A percentile compares a stretch with the other conserved stretches of the same genome.
Conservation (phyloP, 2,888 invertebrate species). For the Agrochola circellaris region DNA sequence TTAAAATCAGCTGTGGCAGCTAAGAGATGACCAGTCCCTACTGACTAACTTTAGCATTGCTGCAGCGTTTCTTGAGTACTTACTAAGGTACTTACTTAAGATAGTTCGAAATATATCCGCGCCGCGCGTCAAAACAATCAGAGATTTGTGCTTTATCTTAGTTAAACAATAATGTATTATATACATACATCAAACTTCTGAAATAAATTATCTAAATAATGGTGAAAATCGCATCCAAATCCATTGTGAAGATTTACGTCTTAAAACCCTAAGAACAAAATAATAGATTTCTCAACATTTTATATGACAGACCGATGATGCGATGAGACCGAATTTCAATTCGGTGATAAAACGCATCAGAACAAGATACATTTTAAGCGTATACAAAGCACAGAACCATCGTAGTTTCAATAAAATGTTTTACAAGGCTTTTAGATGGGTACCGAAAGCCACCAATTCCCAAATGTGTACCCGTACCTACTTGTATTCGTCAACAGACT, state of each 20-base stretch:
- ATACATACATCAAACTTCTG: too few species aligned
- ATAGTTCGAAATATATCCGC: neutral
- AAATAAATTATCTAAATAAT: too few species aligned
- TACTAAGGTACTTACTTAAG: too few species aligned
- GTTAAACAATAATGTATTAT: too few species aligned
- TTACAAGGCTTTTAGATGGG: neutral
- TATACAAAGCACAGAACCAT: neutral
- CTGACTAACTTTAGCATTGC: neutral
- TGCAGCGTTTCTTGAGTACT: too few species aligned
- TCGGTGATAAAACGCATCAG: neutral
- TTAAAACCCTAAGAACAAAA: too few species aligned
- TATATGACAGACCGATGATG: neutral
- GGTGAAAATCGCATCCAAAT: too few species aligned
- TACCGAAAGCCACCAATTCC: slow-evolving; percentile 3
- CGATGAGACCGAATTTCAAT: neutral
- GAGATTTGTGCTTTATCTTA: too few species aligned
- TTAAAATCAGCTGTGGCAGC: too few species aligned
- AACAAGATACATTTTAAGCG: neutral
- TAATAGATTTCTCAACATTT: neutral
- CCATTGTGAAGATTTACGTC: too few species aligned
- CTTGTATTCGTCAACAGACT: slow-evolving; percentile 25
- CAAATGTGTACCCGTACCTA: slow-evolving; percentile 4
- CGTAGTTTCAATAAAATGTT: slow-evolving; percentile 12
- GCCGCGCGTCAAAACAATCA: too few species aligned
- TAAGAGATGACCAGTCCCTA: too few species aligned